Base-by-base conservation (phyloP, 1,140 invertebrate species). In the Psilanteris sp. region DNA sequence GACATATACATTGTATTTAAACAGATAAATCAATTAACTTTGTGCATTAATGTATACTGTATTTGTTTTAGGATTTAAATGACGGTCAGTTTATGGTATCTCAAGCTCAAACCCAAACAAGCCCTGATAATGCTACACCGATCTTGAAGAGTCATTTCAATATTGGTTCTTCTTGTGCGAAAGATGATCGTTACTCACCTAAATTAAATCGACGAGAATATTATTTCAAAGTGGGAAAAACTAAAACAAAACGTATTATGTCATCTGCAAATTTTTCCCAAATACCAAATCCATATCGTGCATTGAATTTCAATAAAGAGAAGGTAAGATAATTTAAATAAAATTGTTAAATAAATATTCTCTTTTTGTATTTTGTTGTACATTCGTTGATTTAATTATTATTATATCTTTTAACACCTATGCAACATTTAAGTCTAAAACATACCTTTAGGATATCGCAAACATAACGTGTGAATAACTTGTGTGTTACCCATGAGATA, bases 101-200 rank as follows among this genome's bases (percentile, higher is more conserved):
- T 0, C 93, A 94, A 84, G 92, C 92, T 7, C 92, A 93, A 54
- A 94, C 93, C 0, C 93, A 94, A 82, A 94, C 93, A 1, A 94
- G 93, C 64, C 93, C 93, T 0, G 93, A 94, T 44, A 90, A 87
- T 48, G 83, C 84, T 9, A 86, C 86, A 8, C 83, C 85, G 0
- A 83, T 88, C 7, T 87, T 90, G 72, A 91, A 90, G 57, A 88
- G 89, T 10, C 90, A 92, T 68, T 93, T 93, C 79, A 92, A 88
- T 44, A 91, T 93, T 39, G 92, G 92, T 4, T 83, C 89, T 2
- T 83, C 86, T 0, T 87, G 87, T 9, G 70, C 78, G 8, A 91
- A 91, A 72, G 90, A 91, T 11, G 89, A 91, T 26, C 86, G 92
- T 46, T 78, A 92, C 10, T 92, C 92, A 1, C 91, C 91, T 3